Percentiles rank a stretch among this genome's conserved stretches.
Evolutionary conservation across 2,113 vertebrate species (phyloP).

Genomic region (Speoplatyrhinus poulsoni): DNA sequence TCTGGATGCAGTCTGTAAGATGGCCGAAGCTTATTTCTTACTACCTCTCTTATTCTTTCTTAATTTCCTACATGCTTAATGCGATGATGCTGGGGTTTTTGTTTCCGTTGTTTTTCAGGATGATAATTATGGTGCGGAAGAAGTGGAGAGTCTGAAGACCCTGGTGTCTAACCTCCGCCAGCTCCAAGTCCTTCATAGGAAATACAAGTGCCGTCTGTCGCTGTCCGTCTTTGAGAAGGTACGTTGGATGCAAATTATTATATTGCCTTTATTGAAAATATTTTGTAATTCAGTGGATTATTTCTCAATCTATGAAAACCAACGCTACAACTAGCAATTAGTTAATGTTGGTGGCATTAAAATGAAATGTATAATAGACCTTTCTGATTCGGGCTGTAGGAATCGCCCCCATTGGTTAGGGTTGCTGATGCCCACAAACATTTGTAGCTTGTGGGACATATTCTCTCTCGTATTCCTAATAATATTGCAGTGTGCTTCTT

Average conservation of each 20-base stretch:
- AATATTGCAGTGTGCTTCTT: no score
- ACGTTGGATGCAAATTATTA: constrained; percentile 11
- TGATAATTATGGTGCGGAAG: constrained; percentile 76
- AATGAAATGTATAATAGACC: no score
- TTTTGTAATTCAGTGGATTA: background rate
- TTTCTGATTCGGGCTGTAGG: no score
- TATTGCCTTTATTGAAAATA: background rate
- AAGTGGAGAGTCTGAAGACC: constrained; percentile 79
- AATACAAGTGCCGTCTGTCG: constrained; percentile 87
- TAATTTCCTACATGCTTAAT: background rate
- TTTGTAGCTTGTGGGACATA: background rate
- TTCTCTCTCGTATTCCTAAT: no score
- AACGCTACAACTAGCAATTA: no score
- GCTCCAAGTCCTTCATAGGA: constrained; percentile 84
- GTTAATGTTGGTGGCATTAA: no score
- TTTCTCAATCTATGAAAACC: background rate
- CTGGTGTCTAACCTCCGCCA: constrained; percentile 83
- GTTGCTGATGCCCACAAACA: no score
- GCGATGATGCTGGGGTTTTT: background rate
- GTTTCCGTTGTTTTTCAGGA: constrained; percentile 68
- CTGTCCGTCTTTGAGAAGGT: constrained; percentile 94
- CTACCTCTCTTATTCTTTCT: background rate
- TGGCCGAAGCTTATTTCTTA: background rate
- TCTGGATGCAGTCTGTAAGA: constrained; percentile 83
- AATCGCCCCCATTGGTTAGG: no score